Conservation (phyloP, 2,113 vertebrate species). For the Empidonax traillii region DNA sequence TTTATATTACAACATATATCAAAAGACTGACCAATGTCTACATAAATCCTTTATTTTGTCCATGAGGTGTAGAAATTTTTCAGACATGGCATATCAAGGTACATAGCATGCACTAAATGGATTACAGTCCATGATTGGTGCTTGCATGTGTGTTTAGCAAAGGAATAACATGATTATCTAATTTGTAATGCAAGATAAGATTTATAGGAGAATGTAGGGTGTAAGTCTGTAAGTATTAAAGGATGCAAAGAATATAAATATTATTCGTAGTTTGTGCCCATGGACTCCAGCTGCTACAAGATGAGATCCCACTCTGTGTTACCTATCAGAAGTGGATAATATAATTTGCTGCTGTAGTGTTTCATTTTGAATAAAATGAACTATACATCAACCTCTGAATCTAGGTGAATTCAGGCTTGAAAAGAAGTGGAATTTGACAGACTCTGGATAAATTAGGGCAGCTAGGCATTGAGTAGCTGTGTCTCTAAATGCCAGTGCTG, state of each 20-base stretch:
- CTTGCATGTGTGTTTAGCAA: neutral
- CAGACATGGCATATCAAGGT: neutral
- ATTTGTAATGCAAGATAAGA: neutral
- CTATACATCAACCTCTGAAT: neutral
- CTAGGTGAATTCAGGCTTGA: neutral
- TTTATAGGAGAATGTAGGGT: neutral
- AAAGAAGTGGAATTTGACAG: neutral
- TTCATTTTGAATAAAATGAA: neutral
- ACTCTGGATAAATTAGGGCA: neutral
- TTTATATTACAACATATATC: neutral
- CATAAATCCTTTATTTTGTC: neutral
- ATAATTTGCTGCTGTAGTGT: neutral
- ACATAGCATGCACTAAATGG: neutral
- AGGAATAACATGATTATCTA: neutral
- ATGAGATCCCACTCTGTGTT: neutral
- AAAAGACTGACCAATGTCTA: neutral
- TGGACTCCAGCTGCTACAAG: neutral
- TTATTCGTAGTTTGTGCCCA: neutral
- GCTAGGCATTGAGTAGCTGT: neutral
- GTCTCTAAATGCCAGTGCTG: neutral
- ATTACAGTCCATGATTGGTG: neutral
- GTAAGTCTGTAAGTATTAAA: accelerated
- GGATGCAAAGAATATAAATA: neutral
- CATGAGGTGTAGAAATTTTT: neutral
- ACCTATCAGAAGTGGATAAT: neutral